phyloP scores from a whole-genome alignment of 2,113 vertebrate genomes.

The Pituophis catenifer region DNA sequence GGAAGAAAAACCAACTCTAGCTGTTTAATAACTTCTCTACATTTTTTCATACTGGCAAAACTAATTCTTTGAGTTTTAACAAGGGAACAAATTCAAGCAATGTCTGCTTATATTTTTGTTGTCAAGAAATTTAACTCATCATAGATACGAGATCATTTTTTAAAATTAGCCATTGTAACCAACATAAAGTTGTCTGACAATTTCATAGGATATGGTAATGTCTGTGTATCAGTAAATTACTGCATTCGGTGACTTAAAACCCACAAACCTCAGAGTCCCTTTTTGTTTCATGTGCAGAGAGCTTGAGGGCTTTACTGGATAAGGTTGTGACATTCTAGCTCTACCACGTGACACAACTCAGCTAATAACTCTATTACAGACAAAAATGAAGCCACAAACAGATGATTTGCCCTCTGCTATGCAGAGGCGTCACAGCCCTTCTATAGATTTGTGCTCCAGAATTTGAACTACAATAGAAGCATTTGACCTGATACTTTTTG shows the following conservation, averaged over 20 bases:
- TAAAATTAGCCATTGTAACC: neutral
- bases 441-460: neutral
- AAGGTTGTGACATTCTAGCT: slow-evolving; percentile 33
- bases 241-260: neutral
- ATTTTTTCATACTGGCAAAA: slow-evolving; percentile 37
- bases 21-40: neutral
- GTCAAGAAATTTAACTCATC: neutral
- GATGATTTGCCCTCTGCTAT: neutral
- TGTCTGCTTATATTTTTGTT: neutral
- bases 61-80: slow-evolving; percentile 28
- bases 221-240: neutral
- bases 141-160: neutral
- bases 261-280: neutral
- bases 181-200: neutral
- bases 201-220: slow-evolving; percentile 15
- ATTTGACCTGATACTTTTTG: no score
- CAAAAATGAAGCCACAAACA: neutral
- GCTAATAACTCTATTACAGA: neutral
- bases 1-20: slow-evolving; percentile 48
- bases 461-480: neutral
- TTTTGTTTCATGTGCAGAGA: slow-evolving; percentile 45
- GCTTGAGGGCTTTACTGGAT: slow-evolving; percentile 32
- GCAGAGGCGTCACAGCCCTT: neutral
- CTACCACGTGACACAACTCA: slow-evolving; percentile 14
- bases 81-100: slow-evolving; percentile 2